Conservation (phyloP, 35 echinoderm and acorn worm genomes). For the Ophioderma brevispina region DNA sequence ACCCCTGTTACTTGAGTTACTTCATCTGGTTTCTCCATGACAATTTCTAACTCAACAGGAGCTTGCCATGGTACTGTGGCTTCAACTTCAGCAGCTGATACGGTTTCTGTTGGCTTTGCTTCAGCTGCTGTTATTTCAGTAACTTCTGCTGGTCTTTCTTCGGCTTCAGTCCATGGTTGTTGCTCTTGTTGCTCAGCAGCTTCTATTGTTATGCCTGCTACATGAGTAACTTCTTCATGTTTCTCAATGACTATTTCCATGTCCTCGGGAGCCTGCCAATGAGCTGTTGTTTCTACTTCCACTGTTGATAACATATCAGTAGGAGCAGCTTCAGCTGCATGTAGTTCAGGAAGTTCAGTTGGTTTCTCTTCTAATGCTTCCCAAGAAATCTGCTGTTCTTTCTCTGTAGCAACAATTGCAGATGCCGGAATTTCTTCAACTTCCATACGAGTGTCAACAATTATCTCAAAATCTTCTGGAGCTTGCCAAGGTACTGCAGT, state of each 20-base stretch:
- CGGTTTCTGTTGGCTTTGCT: conserved; percentile 12
- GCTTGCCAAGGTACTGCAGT: neutral
- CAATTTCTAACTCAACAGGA: conserved; percentile 37
- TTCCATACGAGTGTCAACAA: conserved; percentile 31
- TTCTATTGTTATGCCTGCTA: neutral
- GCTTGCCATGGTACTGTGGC: conserved; percentile 19
- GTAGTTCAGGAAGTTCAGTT: neutral
- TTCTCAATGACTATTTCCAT: neutral
- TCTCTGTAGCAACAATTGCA: conserved; percentile 17
- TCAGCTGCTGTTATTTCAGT: conserved; percentile 41
- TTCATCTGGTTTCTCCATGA: conserved; percentile 42
- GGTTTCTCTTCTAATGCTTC: conserved; percentile 12
- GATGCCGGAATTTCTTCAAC: conserved; percentile 42
- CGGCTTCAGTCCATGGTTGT: neutral
- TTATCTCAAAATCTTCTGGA: neutral
- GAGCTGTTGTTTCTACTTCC: neutral
- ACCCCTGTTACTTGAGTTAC: conserved; percentile 36
- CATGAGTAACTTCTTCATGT: neutral
- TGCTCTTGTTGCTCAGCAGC: neutral
- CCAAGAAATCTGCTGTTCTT: conserved; percentile 10
- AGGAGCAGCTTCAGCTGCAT: neutral
- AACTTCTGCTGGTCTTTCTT: neutral
- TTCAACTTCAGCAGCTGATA: conserved; percentile 42
- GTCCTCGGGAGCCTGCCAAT: neutral
- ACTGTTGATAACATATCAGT: neutral